Base-by-base conservation (phyloP, 2,797 vertebrate species). In the Macrochelys suwanniensis region DNA sequence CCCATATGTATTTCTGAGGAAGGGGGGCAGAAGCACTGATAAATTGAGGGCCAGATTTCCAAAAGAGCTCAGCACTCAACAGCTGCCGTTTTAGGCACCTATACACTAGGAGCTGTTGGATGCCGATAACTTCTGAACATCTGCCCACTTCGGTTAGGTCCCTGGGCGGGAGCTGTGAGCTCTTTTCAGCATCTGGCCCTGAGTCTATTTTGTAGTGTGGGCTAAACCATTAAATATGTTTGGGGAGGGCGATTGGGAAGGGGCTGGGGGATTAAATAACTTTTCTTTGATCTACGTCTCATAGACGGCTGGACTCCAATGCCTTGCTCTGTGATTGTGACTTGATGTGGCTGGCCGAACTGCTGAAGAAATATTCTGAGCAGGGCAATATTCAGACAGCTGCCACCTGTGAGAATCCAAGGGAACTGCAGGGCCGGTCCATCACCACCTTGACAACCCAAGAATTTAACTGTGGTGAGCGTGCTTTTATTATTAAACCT, bases 281-380 rank as follows among this genome's bases (percentile, higher is more conserved):
- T 88, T 80, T 7, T 37, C 76, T 51, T 26, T 50, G 49, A 0
- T 50, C 2, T 47, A 31, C 51, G 76, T 33, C 16, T 76, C 33
- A 4, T 88, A 98, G 98, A 80, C 13, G 98, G 9, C 92, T 98
- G 93, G 98, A 98, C 49, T 98, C 98, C 96, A 98, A 98, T 2
- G 85, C 97, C 0, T 87, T 98, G 95, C 13, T 96, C 1, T 98
- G 98, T 0, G 97, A 98, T 92, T 98, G 98, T 1, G 98, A 98
- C 53, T 33, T 98, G 95, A 94, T 97, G 96, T 98, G 98, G 98
- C 84, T 98, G 96, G 96, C 97, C 0, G 97, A 98, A 82, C 97
- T 98, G 89, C 96, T 98, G 92, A 93, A 78, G 96, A 68, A 26
- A 2, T 96, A 96, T 0, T 79, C 96, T 0, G 93, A 96, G 77